These are phyloP conservation scores for Pavo muticus DNA, from an alignment of 2,113 vertebrate genomes.

Conservation along the genomic window DNA sequence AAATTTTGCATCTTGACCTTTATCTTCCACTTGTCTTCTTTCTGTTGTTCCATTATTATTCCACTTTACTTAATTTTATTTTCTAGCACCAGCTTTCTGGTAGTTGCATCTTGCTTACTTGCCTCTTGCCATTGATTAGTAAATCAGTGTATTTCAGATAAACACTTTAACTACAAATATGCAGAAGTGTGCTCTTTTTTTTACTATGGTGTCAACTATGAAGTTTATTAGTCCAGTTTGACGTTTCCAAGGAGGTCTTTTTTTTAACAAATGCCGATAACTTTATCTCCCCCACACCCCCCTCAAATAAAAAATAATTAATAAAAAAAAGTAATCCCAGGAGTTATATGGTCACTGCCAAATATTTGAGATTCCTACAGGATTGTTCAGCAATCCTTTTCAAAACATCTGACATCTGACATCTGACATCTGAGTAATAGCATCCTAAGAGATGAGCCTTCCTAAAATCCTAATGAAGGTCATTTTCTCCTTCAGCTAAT, in stretches of 20 bases:
- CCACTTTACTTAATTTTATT: not conserved
- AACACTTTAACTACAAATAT: not conserved
- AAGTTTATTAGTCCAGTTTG: not conserved
- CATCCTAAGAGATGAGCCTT: not conserved
- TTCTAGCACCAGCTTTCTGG: not conserved
- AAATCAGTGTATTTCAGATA: not conserved
- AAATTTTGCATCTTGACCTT: fast-evolving
- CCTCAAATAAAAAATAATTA: not conserved
- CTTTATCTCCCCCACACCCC: not conserved
- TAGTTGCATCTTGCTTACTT: not conserved
- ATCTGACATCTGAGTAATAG: not conserved
- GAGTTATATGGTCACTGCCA: not conserved
- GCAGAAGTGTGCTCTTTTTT: not conserved
- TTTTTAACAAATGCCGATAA: not conserved
- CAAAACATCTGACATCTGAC: too few relatives aligned
- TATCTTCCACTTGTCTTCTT: not conserved
- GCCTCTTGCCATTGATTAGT: not conserved
- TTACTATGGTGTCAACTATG: not conserved
- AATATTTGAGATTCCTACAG: not conserved
- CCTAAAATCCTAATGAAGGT: not conserved
- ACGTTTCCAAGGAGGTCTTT: fast-evolving
- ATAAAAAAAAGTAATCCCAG: not conserved
- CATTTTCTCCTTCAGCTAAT: not conserved
- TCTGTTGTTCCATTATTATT: not conserved
- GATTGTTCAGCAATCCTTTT: not conserved